Base-by-base conservation (phyloP, 2,113 vertebrate genomes). In the Caretta caretta region DNA sequence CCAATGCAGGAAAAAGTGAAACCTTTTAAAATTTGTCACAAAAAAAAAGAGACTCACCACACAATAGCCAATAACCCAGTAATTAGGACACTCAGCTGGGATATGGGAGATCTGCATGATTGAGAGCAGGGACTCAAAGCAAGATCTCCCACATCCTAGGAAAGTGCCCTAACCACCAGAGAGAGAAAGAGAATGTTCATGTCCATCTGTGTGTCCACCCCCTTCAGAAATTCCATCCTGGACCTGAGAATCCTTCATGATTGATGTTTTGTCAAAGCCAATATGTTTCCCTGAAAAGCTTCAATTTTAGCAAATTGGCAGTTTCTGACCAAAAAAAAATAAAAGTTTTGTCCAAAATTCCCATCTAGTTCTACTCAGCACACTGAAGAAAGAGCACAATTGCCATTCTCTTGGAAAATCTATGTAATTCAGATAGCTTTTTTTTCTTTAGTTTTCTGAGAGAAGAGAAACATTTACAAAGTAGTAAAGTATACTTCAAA, bases 401-500 rank as follows among this genome's bases (percentile, higher is more conserved):
- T 89, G 89, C 2, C 83, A 90, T 80, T 89, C 75, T 94, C 46
- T 90, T 85, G 76, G 92, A 91, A 95, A 89, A 17, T 20, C 86
- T 13, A 62, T 10, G 4, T 29, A 42, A 13, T 93, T 96, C 95
- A 95, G 49, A 96, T 86, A 20, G 88, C 4, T 22, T 87, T 92
- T 95, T 80, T 90, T 91, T 86, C 94, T 94, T 96, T 93, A 89
- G 89, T 92, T 96, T 29, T 84, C 92, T 96, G 85, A 86, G 89
- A 94, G 95, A 95, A 50, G 57, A 96, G 79, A 96, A 51, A 86
- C 50, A 50, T 96, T 97, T 97, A 95, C 59, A 92, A 92, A 92
- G 90, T 59, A 69, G 65, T 86, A 85, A 57, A 92, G 62, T 85
- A 92, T 86, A 4, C 86, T 82, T 94, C 84, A 84, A 80, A 96